phyloP scores from a whole-genome alignment of 2,888 invertebrate genomes.

The Didymodactylos carnosus region DNA sequence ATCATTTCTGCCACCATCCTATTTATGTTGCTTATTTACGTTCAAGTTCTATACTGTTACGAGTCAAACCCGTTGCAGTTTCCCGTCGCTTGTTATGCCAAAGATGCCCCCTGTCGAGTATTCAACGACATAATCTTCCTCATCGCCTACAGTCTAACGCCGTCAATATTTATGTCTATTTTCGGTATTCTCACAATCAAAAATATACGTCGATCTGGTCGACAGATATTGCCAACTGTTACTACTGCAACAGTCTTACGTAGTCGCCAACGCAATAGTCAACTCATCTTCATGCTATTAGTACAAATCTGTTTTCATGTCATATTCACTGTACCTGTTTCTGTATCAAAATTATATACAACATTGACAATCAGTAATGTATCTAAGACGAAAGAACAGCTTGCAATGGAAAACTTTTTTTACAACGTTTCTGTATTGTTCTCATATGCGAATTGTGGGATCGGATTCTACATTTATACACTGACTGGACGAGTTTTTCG shows the following conservation, averaged over 20 bases:
- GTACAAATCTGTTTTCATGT: background rate
- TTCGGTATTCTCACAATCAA: background rate
- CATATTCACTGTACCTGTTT: background rate
- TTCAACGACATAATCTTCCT: background rate
- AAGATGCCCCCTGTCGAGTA: background rate
- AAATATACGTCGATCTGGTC: background rate
- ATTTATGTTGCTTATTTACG: background rate
- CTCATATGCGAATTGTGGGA: no score
- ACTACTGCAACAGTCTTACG: no score
- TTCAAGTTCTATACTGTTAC: background rate
- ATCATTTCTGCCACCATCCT: background rate
- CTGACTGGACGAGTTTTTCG: no score
- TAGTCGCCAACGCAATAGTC: background rate
- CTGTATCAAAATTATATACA: background rate
- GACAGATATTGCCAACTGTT: no score
- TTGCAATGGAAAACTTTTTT: no score
- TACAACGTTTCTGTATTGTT: no score
- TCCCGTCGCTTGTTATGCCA: background rate
- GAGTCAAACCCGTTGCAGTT: background rate
- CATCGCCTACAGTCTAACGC: background rate
- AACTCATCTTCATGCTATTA: background rate
- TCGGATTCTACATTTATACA: no score
- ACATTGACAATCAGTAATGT: background rate
- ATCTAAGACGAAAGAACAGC: no score
- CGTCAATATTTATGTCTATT: background rate